These are phyloP conservation scores for Temnothorax unifasciatus DNA, from an alignment of 2,888 invertebrate species.

Conservation along the genomic window DNA sequence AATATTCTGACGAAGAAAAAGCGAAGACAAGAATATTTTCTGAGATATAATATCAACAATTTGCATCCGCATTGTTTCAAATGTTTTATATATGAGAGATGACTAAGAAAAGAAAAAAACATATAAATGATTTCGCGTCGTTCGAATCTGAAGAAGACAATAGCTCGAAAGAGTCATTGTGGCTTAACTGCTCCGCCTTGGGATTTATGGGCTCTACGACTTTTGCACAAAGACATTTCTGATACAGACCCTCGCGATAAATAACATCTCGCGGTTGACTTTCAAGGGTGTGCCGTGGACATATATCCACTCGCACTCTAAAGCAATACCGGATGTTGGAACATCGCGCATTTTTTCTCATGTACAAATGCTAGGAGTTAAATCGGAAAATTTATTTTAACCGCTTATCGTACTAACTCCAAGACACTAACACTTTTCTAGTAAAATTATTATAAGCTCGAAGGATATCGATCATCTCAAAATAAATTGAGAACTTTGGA, in stretches of 20 bases:
- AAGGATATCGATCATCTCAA: background rate
- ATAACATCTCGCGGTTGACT: conserved; percentile 36
- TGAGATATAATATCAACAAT: background rate
- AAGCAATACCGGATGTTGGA: background rate
- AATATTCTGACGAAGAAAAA: background rate
- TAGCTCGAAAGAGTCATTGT: conserved; percentile 18
- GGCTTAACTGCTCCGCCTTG: conserved; percentile 12
- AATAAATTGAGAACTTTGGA: background rate
- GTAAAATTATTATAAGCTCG: background rate
- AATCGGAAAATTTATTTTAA: background rate
- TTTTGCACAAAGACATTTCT: conserved; percentile 32
- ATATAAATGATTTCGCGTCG: background rate
- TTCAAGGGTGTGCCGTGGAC: conserved; percentile 42
- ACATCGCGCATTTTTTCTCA: background rate
- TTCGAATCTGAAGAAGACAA: conserved; percentile 16
- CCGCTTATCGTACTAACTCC: background rate
- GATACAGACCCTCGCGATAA: conserved; percentile 22
- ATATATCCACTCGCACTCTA: background rate
- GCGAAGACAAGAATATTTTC: background rate
- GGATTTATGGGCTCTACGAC: conserved; percentile 31
- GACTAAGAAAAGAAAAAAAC: background rate
- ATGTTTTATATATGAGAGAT: background rate
- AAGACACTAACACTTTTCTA: background rate
- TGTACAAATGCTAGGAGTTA: background rate
- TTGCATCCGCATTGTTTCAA: background rate